These are phyloP conservation scores for Calliphora vomitoria DNA, from an alignment of 2,888 invertebrate genomes.

Conservation along the genomic window DNA sequence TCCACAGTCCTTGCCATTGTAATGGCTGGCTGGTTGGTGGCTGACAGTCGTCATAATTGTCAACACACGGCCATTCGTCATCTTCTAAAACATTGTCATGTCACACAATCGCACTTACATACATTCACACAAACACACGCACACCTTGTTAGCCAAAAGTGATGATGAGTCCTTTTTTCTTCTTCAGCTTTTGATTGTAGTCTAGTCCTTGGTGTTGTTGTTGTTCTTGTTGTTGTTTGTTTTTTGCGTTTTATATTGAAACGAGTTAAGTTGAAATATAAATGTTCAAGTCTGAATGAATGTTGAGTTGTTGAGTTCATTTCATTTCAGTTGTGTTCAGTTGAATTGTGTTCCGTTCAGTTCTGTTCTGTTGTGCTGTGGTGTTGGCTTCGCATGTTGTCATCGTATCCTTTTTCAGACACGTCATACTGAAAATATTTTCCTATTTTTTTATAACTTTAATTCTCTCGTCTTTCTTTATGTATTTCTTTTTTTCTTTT, in stretches of 20 bases:
- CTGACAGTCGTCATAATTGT: conserved; percentile 71
- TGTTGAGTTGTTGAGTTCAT: conserved; percentile 53
- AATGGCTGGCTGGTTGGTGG: conserved; percentile 35
- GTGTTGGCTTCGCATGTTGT: conserved; percentile 69
- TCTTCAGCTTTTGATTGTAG: neutral
- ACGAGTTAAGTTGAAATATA: conserved; percentile 51
- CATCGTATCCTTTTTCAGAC: conserved; percentile 62
- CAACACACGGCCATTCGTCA: conserved; percentile 72
- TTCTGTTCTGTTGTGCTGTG: conserved; percentile 20
- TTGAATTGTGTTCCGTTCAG: conserved; percentile 32
- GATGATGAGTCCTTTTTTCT: conserved; percentile 50
- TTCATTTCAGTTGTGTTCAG: conserved; percentile 49
- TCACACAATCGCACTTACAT: conserved; percentile 21
- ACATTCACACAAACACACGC: conserved; percentile 39
- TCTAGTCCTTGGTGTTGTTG: conserved; percentile 31
- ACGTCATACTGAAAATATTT: conserved; percentile 58
- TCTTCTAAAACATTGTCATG: conserved; percentile 68
- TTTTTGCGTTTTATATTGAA: conserved; percentile 60
- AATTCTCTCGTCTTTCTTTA: neutral
- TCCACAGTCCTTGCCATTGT: conserved; percentile 45
- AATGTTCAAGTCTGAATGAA: conserved; percentile 46
- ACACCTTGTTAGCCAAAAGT: conserved; percentile 48
- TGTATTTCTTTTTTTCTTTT: conserved; percentile 28
- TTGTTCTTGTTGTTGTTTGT: neutral
- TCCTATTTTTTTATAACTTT: conserved; percentile 17